Conservation (phyloP, 2,797 vertebrate genomes). For the Melanotaenia parkinsoni region DNA sequence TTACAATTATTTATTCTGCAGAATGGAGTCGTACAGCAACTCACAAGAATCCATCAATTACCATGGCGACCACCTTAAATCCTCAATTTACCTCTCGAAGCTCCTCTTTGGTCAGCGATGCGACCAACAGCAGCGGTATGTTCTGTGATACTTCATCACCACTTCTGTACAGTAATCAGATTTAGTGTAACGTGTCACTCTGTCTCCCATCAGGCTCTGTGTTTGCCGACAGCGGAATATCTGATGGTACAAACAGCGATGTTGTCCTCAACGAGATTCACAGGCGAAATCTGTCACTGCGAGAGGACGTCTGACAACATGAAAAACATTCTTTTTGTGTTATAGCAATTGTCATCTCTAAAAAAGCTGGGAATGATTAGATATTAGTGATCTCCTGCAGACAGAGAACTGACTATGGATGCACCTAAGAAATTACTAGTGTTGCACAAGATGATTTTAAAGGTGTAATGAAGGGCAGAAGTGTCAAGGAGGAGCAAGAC, state of each 20-base stretch:
- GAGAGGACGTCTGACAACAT: constrained; percentile 2
- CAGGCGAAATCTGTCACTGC: constrained; percentile 29
- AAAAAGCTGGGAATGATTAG: neutral
- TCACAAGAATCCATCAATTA: constrained; percentile 83
- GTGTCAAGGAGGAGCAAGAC: neutral
- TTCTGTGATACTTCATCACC: neutral
- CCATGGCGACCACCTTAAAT: constrained; percentile 78
- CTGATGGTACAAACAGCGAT: constrained; percentile 58
- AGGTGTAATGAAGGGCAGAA: constrained; percentile 6
- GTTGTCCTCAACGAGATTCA: constrained; percentile 72
- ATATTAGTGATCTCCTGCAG: neutral
- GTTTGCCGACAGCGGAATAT: constrained; percentile 67
- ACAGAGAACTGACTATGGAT: neutral
- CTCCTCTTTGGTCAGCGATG: constrained; percentile 85
- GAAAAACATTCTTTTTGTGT: neutral
- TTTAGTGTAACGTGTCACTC: neutral
- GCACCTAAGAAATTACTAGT: neutral
- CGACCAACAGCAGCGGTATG: constrained; percentile 78
- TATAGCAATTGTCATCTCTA: neutral
- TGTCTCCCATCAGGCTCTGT: constrained; percentile 55
- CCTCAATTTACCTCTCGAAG: constrained; percentile 82
- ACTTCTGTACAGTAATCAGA: neutral
- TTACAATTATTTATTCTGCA: constrained; percentile 54
- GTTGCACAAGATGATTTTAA: constrained; percentile 14
- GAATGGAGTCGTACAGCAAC: constrained; percentile 94